A percentile compares a stretch with the other conserved stretches of the same genome.
Evolutionary conservation across 2,797 vertebrate genomes (phyloP).

Genomic region (Novumbra hubbsi): DNA sequence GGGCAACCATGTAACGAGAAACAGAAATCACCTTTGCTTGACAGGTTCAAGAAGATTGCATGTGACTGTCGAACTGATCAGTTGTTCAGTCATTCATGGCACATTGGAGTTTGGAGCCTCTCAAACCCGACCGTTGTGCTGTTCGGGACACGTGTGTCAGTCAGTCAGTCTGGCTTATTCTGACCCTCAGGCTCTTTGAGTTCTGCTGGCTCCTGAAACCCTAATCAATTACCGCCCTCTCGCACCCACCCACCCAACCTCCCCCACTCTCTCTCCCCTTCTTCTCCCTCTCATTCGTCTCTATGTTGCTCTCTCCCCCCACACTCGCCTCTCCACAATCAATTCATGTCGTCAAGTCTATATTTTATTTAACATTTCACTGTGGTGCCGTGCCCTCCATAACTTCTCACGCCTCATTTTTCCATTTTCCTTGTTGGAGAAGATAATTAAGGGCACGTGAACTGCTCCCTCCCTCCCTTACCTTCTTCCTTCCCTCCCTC

Average conservation of each 20-base stretch:
- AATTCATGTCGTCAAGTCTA: neutral
- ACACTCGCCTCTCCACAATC: neutral
- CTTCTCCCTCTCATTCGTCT: neutral
- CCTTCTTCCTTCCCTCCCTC: neutral
- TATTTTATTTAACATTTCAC: neutral
- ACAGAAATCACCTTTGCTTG: no score
- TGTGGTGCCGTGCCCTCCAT: neutral
- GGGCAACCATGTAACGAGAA: no score
- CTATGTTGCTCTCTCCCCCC: neutral
- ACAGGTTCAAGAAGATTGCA: no score
- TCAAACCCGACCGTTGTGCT: no score
- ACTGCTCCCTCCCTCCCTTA: neutral
- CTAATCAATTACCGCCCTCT: neutral
- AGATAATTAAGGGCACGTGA: neutral
- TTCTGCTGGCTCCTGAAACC: neutral
- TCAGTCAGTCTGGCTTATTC: neutral
- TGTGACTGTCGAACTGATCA: no score
- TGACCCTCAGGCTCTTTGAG: neutral
- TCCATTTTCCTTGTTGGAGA: constrained; percentile 1
- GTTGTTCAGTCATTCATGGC: no score
- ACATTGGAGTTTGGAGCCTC: no score
- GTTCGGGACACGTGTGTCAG: no score
- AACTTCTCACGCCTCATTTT: neutral
- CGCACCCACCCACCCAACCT: neutral
- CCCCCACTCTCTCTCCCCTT: neutral